phyloP scores from a whole-genome alignment of 2,113 vertebrate genomes.

The Tor tambroides region DNA sequence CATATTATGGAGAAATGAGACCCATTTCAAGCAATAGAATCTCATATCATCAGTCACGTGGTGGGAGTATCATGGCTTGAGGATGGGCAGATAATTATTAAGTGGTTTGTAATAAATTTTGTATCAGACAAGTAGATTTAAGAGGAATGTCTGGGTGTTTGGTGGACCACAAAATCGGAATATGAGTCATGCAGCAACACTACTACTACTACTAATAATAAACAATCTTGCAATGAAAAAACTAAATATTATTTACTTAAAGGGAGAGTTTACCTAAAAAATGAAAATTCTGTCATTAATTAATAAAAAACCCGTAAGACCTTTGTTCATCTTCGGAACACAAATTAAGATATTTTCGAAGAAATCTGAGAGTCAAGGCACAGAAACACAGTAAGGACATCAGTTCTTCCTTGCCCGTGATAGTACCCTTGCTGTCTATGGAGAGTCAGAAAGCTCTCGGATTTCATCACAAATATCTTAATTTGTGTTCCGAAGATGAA shows the following conservation, averaged over 20 bases:
- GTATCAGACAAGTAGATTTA: not conserved
- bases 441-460: no score
- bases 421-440: no score
- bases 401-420: no score
- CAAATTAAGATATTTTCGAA: no score
- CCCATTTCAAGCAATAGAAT: not conserved
- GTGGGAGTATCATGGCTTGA: not conserved
- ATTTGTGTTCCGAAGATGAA: no score
- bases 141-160: not conserved
- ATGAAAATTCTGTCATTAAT: no score
- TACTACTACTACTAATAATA: not conserved
- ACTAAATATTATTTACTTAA: not conserved
- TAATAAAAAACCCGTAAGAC: no score
- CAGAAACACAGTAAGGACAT: no score
- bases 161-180: not conserved
- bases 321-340: no score
- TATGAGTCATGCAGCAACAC: not conserved
- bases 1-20: not conserved
- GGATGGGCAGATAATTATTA: not conserved
- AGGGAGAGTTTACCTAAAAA: no score
- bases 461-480: no score
- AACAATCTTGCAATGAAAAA: not conserved
- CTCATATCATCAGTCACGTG: not conserved
- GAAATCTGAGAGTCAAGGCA: no score
- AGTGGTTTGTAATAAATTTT: not conserved